Percentiles rank a stretch among this genome's conserved stretches.
These are phyloP conservation scores for Lampris megalopsis DNA, from an alignment of 2,113 vertebrate species.

Conservation along the genomic window DNA sequence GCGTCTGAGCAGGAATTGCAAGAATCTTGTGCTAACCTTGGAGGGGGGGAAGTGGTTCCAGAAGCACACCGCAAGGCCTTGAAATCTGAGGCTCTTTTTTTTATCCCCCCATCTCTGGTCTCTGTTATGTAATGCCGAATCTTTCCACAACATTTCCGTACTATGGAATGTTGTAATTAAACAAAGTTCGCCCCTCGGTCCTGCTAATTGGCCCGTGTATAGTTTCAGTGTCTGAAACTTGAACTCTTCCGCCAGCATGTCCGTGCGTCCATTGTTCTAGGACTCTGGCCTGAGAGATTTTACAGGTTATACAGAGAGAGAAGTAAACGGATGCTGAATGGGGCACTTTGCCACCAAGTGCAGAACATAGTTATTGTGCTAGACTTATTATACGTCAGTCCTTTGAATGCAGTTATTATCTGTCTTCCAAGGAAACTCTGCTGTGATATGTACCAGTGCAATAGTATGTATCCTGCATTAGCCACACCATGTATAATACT, in stretches of 20 bases:
- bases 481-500: too few species aligned
- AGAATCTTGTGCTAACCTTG: conserved; percentile 56
- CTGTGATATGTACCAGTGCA: too few species aligned
- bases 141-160: background rate
- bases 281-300: background rate
- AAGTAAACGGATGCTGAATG: background rate
- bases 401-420: too few species aligned
- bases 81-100: conserved; percentile 21
- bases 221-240: background rate
- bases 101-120: background rate
- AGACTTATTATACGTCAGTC: too few species aligned
- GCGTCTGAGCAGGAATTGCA: conserved; percentile 54
- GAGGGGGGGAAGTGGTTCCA: conserved; percentile 36
- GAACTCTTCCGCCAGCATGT: background rate
- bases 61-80: conserved; percentile 13
- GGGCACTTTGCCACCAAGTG: too few species aligned
- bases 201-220: background rate
- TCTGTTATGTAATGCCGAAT: conserved; percentile 36
- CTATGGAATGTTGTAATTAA: conserved; percentile 4
- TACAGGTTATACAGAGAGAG: background rate
- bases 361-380: too few species aligned
- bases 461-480: too few species aligned
- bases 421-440: too few species aligned
- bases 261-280: background rate
- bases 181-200: background rate